phyloP scores from a whole-genome alignment of 1,140 invertebrate genomes.

The Panagrolaimus sp. region DNA sequence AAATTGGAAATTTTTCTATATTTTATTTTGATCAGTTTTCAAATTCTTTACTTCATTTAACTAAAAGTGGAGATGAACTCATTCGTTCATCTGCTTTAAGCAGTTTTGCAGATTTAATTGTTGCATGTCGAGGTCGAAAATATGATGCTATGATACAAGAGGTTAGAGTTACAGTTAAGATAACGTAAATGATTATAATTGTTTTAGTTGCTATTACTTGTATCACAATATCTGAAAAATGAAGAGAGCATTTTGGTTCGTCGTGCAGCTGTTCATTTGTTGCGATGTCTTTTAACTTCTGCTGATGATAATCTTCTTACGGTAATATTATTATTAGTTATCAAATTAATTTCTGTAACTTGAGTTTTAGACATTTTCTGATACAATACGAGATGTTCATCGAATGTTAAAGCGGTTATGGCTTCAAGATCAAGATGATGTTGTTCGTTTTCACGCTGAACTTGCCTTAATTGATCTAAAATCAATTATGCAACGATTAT shows the following conservation, averaged over 20 bases:
- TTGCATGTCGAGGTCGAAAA: neutral
- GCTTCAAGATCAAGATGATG: constrained; percentile 7
- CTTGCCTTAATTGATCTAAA: constrained; percentile 7
- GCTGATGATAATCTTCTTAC: neutral
- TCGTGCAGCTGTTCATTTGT: neutral
- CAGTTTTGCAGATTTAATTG: constrained; percentile 4
- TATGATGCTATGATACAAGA: neutral
- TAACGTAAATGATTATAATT: neutral
- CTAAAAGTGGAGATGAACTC: constrained; percentile 1
- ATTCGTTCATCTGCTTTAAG: neutral
- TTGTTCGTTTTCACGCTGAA: constrained; percentile 10
- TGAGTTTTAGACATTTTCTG: neutral
- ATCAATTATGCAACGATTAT: neutral
- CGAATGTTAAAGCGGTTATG: neutral
- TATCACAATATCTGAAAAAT: neutral
- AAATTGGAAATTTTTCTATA: neutral
- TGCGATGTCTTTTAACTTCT: neutral
- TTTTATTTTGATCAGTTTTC: constrained; percentile 4
- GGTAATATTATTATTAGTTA: constrained; percentile 1
- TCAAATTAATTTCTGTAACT: too few relatives aligned
- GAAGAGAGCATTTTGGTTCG: neutral
- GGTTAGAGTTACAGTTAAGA: neutral
- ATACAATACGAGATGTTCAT: neutral
- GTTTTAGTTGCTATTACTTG: neutral
- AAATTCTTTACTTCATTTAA: neutral